Evolutionary conservation across 1,140 invertebrate genomes (phyloP), one percentile per base, ranked within the genome.

Genomic region (Sycophaga agraensis): DNA sequence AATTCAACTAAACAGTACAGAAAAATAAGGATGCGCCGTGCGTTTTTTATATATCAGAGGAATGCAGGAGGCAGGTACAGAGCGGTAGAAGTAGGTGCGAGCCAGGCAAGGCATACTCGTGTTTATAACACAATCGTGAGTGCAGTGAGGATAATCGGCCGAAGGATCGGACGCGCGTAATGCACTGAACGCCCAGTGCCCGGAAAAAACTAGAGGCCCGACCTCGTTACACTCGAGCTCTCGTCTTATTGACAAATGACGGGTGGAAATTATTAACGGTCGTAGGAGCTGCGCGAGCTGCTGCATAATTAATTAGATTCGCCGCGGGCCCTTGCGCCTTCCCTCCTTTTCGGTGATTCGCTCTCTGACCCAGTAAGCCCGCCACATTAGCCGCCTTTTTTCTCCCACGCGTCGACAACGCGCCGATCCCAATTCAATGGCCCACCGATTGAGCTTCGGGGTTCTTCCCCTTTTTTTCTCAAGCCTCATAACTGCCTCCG

Each of bases 261-360:
- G 21, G 19, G 16, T 58, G 43, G 49, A 49, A 49, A 58, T 58
- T 48, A 49, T 58, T 26, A 58, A 58, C 45, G 45, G 55, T 56
- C 55, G 28, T 39, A 7, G 11, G 9, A 40, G 39, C 26, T 37
- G 51, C 24, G 37, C 51, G 39, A 40, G 21, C 14, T 6, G 24
- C 5, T 16, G 9, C 42, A 56, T 46, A n/a, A 56, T 45, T 31
- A 46, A 56, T 56, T 56, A 35, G 14, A 31, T 12, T 28, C 28
- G n/a, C 46, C 42, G 19, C n/a, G n/a, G n/a, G 46, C 37, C 3
- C 43, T 4, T 16, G 12, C 26, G 4, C 3, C 28, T 28, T 46
- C 16, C 26, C 46, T 19, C 1, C 8, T 49, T 49, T 49, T 31
- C 28, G 12, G 46, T 11, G 6, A 49, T 49, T 28, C 5, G 9